Evolutionary conservation across 1,140 invertebrate genomes (phyloP), one percentile per base, ranked within the genome.

Genomic region (Heliconius congener): DNA sequence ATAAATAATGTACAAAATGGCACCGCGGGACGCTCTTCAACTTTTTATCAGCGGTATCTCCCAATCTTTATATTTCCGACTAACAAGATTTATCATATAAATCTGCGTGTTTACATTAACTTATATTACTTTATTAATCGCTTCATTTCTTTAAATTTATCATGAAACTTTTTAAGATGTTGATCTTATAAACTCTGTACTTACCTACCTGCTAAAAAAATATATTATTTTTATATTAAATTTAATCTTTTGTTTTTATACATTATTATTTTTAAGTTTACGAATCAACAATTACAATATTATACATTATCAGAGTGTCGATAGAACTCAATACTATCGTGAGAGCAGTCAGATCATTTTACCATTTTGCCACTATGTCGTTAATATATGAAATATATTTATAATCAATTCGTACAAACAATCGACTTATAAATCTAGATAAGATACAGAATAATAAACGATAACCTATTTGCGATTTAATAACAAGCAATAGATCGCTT

Each of bases 1-100:
- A 78, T 88, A 87, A 88, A 88, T 90, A 85, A 85, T 85, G 79
- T 72, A 80, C 83, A 81, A 84, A 84, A 83, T 85, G 79, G 81
- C 82, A 77, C 73, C 72, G 70, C 42, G 73, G 74, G 76, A 76
- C 74, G 71, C 74, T 60, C 71, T 82, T 71, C 66, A 81, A 77
- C 77, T 82, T 83, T 80, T 84, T 82, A 80, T 80, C 81, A 18
- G 50, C 57, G 71, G n/a, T 52, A 82, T 82, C 82, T 76, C 71
- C 80, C 34, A 77, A 72, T 82, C 82, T 84, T 82, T 77, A 79
- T 83, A 74, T 55, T 57, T 79, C 78, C 27, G 74, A 76, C 72
- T 52, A 60, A 42, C 70, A 77, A 81, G 83, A 84, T 84, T 80
- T 76, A 84, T 84, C 72, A 57, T 55, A 52, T 72, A 76, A 77